phyloP scores from a whole-genome alignment of 2,888 invertebrate species.

The Ichneumoninae sp. region DNA sequence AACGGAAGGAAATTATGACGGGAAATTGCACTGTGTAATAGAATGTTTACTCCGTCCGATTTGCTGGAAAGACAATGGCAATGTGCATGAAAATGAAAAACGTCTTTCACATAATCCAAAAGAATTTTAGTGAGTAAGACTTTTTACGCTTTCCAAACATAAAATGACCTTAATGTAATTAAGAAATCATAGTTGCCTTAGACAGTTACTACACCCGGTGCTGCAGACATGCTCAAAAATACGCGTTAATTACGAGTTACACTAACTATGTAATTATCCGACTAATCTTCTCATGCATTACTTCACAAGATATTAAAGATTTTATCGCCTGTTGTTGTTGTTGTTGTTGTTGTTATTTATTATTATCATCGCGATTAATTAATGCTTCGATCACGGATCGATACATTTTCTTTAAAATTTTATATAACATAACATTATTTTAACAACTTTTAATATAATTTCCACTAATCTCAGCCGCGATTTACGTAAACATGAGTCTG shows the following conservation, averaged over 20 bases:
- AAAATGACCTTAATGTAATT: constrained; percentile 5
- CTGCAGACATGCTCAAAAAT: background rate
- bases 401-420: too few relatives aligned
- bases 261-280: background rate
- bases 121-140: background rate
- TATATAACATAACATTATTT: too few relatives aligned
- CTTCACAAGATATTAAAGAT: constrained; percentile 7
- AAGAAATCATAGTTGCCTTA: constrained; percentile 7
- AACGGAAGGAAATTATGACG: background rate
- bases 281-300: constrained; percentile 1
- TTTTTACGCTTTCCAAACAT: constrained; percentile 9
- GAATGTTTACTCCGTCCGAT: background rate
- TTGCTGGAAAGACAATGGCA: background rate
- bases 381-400: background rate
- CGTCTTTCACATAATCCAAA: background rate
- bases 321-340: background rate
- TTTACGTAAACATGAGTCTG: too few relatives aligned
- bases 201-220: background rate
- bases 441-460: too few relatives aligned
- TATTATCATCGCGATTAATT: background rate
- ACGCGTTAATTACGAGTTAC: constrained; percentile 8
- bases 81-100: background rate
- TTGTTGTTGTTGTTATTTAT: background rate
- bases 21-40: background rate
- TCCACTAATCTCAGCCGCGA: too few relatives aligned